phyloP scores from a whole-genome alignment of 1,140 invertebrate genomes.

The Pogonognathellus flavescens region DNA sequence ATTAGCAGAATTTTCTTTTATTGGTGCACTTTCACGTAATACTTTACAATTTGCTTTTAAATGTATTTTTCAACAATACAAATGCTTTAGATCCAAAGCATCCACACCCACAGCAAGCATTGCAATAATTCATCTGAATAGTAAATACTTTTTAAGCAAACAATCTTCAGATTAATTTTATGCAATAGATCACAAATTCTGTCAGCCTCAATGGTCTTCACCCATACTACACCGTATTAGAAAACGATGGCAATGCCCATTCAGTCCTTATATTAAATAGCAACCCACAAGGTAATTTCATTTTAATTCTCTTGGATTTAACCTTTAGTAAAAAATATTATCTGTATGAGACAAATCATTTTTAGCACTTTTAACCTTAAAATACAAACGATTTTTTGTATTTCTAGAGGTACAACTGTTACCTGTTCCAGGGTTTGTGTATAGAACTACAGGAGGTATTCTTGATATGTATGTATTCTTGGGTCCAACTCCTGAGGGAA shows the following conservation, averaged over 20 bases:
- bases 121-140: too few relatives aligned
- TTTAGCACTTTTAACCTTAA: too few relatives aligned
- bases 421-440: conserved; percentile 67
- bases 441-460: conserved; percentile 69
- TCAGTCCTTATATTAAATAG: conserved; percentile 67
- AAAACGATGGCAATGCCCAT: conserved; percentile 66
- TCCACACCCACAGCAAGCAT: too few relatives aligned
- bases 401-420: conserved; percentile 63
- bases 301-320: background rate
- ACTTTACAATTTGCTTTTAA: too few relatives aligned
- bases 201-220: conserved; percentile 63
- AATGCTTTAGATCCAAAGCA: too few relatives aligned
- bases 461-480: conserved; percentile 72
- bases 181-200: background rate
- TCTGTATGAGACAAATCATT: too few relatives aligned
- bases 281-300: conserved; percentile 67
- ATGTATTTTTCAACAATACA: too few relatives aligned
- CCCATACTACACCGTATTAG: conserved; percentile 65
- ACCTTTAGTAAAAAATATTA: too few relatives aligned
- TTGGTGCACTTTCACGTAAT: too few relatives aligned
- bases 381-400: background rate
- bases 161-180: too few relatives aligned
- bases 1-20: too few relatives aligned
- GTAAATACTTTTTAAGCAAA: too few relatives aligned
- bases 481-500: conserved; percentile 71